Percentiles rank a stretch among this genome's conserved stretches.
Evolutionary conservation across 1,140 invertebrate species (phyloP).

Genomic region (Leucophenga varia): DNA sequence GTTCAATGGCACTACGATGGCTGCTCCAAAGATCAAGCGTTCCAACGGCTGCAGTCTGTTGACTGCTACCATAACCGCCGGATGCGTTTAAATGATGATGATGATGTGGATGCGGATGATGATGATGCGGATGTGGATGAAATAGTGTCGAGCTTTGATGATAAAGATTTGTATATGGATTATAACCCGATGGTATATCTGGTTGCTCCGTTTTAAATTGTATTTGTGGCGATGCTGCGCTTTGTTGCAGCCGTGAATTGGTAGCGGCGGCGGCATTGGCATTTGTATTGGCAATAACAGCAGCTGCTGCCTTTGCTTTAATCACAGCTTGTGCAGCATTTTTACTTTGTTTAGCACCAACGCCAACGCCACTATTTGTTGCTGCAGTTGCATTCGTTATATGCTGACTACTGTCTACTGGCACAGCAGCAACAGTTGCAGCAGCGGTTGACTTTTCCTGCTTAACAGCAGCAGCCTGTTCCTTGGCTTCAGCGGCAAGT

Average conservation of each 20-base stretch:
- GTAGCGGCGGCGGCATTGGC: neutral
- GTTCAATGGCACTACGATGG: constrained; percentile 7
- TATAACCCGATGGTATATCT: constrained; percentile 27
- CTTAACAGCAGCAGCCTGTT: constrained; percentile 20
- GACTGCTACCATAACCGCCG: neutral
- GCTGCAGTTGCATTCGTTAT: neutral
- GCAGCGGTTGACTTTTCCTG: constrained; percentile 5
- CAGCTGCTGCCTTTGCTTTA: neutral
- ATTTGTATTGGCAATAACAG: neutral
- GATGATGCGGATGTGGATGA: constrained; percentile 11
- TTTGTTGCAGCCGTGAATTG: neutral
- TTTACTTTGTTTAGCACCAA: neutral
- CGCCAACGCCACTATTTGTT: neutral
- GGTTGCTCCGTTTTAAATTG: constrained; percentile 46
- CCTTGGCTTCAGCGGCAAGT: constrained; percentile 42
- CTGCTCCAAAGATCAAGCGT: constrained; percentile 17
- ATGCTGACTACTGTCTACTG: neutral
- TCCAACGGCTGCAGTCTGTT: neutral
- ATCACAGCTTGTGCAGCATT: neutral
- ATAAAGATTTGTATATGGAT: constrained; percentile 42
- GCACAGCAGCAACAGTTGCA: neutral
- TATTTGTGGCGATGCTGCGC: constrained; percentile 2
- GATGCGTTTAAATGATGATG: neutral
- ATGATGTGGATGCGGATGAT: constrained; percentile 1
- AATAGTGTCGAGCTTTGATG: constrained; percentile 28